Evolutionary conservation across 1,140 invertebrate species (phyloP).

Genomic region (Diorhabda carinulata): DNA sequence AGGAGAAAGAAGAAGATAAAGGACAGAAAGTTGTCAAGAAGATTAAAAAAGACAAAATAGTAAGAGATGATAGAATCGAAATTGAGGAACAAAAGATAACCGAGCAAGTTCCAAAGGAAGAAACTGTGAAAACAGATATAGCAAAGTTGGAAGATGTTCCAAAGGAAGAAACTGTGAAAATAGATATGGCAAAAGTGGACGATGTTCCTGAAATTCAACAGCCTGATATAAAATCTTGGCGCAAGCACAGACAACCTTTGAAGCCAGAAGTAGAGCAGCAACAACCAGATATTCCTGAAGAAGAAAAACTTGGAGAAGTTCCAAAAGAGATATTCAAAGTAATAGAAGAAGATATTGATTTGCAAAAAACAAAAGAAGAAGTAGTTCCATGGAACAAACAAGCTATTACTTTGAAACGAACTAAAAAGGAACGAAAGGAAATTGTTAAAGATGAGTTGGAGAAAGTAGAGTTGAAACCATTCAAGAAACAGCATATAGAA

Average conservation of each 20-base stretch:
- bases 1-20: constrained; percentile 8
- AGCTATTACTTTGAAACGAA: constrained; percentile 45
- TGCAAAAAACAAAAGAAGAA: constrained; percentile 36
- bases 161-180: constrained; percentile 56
- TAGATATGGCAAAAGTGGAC: constrained; percentile 17
- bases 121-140: constrained; percentile 53
- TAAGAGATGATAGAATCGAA: constrained; percentile 7
- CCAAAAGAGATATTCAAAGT: background rate
- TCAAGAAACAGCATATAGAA: constrained; percentile 4
- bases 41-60: constrained; percentile 8
- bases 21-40: background rate
- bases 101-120: constrained; percentile 48
- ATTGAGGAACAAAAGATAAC: constrained; percentile 30
- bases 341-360: background rate
- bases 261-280: background rate
- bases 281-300: background rate
- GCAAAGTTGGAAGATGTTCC: constrained; percentile 13
- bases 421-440: constrained; percentile 42
- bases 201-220: constrained; percentile 14
- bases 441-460: constrained; percentile 9
- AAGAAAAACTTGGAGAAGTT: background rate
- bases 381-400: constrained; percentile 48
- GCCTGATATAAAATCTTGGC: constrained; percentile 24
- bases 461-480: constrained; percentile 12
- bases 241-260: constrained; percentile 4